phyloP scores from a whole-genome alignment of 2,797 vertebrate species.

The Typhlichthys eigenmanni region DNA sequence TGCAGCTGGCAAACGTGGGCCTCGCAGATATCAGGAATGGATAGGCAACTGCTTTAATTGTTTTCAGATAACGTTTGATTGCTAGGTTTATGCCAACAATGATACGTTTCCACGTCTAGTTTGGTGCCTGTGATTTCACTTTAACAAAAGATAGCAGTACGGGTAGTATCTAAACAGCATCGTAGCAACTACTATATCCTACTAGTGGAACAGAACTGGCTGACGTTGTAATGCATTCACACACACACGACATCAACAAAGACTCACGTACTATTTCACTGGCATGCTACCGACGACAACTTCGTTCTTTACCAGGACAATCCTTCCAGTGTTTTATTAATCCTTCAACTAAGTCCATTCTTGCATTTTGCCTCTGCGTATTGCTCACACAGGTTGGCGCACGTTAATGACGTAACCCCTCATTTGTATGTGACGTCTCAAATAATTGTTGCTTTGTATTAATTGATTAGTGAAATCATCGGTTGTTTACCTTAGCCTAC shows the following conservation, averaged over 20 bases:
- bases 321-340: slow-evolving; percentile 20
- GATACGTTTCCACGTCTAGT: background rate
- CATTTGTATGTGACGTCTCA: too few species aligned
- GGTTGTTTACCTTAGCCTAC: too few species aligned
- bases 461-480: too few species aligned
- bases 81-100: slow-evolving; percentile 7
- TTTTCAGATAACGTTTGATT: slow-evolving; percentile 37
- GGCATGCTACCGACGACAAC: slow-evolving; percentile 26
- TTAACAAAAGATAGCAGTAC: slow-evolving; percentile 19
- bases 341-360: slow-evolving; percentile 33
- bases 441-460: too few species aligned
- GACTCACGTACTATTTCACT: slow-evolving; percentile 15
- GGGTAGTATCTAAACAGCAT: slow-evolving; percentile 1
- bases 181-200: background rate
- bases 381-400: slow-evolving; percentile 42
- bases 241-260: slow-evolving; percentile 5
- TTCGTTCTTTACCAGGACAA: slow-evolving; percentile 27
- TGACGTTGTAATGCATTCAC: background rate
- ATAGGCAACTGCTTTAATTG: slow-evolving; percentile 23
- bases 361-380: background rate
- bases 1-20: slow-evolving; percentile 3
- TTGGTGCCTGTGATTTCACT: background rate
- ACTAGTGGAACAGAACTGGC: background rate
- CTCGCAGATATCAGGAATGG: background rate
- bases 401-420: slow-evolving; percentile 63